phyloP scores from a whole-genome alignment of 2,888 invertebrate genomes.

The Tridacna crocea region DNA sequence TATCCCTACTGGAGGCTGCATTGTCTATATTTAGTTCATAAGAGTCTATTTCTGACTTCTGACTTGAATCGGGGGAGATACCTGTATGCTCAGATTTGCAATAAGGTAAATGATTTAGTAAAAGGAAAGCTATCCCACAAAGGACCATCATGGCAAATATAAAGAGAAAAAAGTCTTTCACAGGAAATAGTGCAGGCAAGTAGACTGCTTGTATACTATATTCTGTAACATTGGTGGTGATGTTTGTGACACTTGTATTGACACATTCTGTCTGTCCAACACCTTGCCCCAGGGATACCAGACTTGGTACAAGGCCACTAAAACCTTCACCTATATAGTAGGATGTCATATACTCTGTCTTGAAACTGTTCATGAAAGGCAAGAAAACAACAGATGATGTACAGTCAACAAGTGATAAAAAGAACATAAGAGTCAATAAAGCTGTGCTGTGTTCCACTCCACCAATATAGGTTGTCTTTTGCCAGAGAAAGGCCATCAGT shows the following conservation, averaged over 20 bases:
- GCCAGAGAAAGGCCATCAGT: conserved; percentile 85
- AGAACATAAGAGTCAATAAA: conserved; percentile 88
- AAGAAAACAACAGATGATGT: conserved; percentile 94
- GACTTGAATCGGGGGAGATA: background rate
- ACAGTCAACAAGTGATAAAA: conserved; percentile 91
- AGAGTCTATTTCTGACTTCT: background rate
- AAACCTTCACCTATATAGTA: conserved; percentile 87
- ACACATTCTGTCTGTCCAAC: conserved; percentile 85
- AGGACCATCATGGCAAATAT: conserved; percentile 88
- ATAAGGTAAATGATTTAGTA: conserved; percentile 85
- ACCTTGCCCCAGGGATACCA: conserved; percentile 92
- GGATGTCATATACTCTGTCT: conserved; percentile 90
- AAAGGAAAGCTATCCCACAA: conserved; percentile 88
- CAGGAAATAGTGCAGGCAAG: conserved; percentile 87
- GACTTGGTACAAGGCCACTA: conserved; percentile 90
- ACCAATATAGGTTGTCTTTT: conserved; percentile 86
- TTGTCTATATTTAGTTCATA: conserved; percentile 7
- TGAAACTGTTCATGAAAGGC: conserved; percentile 91
- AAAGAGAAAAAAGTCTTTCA: conserved; percentile 88
- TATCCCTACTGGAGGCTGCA: conserved; percentile 1
- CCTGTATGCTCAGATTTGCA: conserved; percentile 67
- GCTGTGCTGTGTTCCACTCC: conserved; percentile 82
- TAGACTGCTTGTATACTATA: conserved; percentile 73
- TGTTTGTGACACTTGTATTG: conserved; percentile 57
- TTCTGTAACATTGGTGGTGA: conserved; percentile 84